These are phyloP conservation scores for Heliconius himera DNA, from an alignment of 1,140 invertebrate species.

Conservation along the genomic window DNA sequence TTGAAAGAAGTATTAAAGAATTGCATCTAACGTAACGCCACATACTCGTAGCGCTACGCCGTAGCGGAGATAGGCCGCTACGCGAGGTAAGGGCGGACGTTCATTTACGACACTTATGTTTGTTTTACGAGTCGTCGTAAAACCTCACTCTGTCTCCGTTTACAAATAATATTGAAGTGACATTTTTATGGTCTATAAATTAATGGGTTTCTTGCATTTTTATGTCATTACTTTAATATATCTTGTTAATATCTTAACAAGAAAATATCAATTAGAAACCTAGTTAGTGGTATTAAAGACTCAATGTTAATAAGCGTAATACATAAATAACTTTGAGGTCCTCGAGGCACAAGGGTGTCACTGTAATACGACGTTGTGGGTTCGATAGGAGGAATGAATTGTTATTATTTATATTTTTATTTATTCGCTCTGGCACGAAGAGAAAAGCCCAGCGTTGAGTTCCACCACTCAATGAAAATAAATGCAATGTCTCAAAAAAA, in stretches of 20 bases:
- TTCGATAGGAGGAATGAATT: no score
- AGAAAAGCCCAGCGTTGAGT: no score
- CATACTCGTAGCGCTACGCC: not conserved
- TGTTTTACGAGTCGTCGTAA: constrained; percentile 16
- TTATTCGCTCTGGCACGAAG: no score
- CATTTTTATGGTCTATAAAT: constrained; percentile 13
- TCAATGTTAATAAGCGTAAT: not conserved
- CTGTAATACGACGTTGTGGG: no score
- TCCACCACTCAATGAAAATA: no score
- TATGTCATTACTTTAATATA: not conserved
- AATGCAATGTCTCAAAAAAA: no score
- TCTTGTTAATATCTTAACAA: no score
- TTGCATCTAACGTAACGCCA: not conserved
- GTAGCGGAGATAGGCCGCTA: constrained; percentile 1
- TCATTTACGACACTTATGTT: constrained; percentile 21
- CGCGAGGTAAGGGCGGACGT: constrained; percentile 11
- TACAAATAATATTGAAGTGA: constrained; percentile 26
- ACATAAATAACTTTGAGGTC: not conserved
- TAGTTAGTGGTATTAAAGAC: not conserved
- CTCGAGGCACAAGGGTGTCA: no score
- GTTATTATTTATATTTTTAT: no score
- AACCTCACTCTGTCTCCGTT: constrained; percentile 19
- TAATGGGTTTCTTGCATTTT: constrained; percentile 1
- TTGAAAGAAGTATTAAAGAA: not conserved
- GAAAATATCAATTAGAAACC: not conserved